Base-by-base conservation (phyloP, 1,140 invertebrate species). In the Oryctes rhinoceros region DNA sequence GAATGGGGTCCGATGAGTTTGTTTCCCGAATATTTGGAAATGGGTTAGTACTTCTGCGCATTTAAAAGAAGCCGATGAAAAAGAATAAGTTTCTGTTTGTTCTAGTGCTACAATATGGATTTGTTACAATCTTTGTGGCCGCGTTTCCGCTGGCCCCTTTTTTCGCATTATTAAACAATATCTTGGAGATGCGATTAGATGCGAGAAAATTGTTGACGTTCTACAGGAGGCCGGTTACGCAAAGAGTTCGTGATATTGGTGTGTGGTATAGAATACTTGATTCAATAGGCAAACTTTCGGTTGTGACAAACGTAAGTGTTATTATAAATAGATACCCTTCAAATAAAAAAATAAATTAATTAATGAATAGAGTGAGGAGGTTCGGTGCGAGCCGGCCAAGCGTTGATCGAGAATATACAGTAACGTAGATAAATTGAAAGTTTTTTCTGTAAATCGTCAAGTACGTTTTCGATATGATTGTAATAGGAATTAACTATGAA, bases 11-110 rank as follows among this genome's bases (percentile, higher is more conserved):
- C 96, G 74, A 92, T 96, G 87, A 96, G 96, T 84, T 90, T 99
- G 13, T 99, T 99, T 88, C 95, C 96, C 4, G 98, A 99, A 89
- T 99, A 99, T 89, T 89, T 99, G 76, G 98, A 99, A 92, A 99
- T 99, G 96, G 94, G 96, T 96, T 90, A 89, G 88, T 53, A 53
- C 48, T 59, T 76, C 5, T 10, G 0, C 39, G 39, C 39, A 44
- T 44, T 44, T 44, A 44, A 5, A 44, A 5, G 5, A 7, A 44
- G 5, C 0, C 9, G 39, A 7, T 44, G 39, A 3, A 7, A 74
- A 6, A 9, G 4, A 74, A 9, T 74, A 20, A 53, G 24, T 35
- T 49, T 24, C 5, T 74, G 7, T 74, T 35, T 47, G 71, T 88
- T 88, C 11, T 84, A 94, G 94, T 96, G n/a, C 88, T 97, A 20